Evolutionary conservation across 2,888 invertebrate species (phyloP).

Genomic region (Theretra japonica): DNA sequence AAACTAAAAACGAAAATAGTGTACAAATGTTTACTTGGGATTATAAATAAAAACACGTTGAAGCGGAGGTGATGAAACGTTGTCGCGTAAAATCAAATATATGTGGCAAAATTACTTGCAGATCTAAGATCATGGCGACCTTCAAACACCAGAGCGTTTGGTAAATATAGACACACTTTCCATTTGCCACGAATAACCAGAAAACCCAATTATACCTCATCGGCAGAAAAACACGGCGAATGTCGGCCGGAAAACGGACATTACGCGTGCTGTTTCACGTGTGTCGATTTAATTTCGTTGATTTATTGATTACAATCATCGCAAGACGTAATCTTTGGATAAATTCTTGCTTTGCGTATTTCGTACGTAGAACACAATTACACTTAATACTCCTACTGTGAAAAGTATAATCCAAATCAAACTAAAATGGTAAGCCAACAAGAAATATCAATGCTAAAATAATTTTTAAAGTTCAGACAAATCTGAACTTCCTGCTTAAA

Average conservation of each 20-base stretch:
- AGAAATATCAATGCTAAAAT: too few relatives aligned
- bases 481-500: too few relatives aligned
- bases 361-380: neutral
- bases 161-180: constrained; percentile 31
- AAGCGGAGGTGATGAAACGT: constrained; percentile 31
- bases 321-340: neutral
- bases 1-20: constrained; percentile 21
- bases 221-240: constrained; percentile 23
- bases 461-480: too few relatives aligned
- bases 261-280: neutral
- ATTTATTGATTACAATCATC: neutral
- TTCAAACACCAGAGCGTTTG: constrained; percentile 24
- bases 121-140: constrained; percentile 23
- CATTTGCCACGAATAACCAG: constrained; percentile 29
- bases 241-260: constrained; percentile 23
- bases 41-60: constrained; percentile 14
- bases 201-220: constrained; percentile 22
- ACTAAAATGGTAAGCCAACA: too few relatives aligned
- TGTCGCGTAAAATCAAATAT: constrained; percentile 25
- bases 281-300: neutral
- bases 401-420: too few relatives aligned
- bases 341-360: neutral
- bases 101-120: neutral
- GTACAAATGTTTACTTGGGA: neutral
- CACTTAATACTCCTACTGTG: too few relatives aligned